phyloP scores from a whole-genome alignment of 2,888 invertebrate genomes.

The Adineta ricciae region DNA sequence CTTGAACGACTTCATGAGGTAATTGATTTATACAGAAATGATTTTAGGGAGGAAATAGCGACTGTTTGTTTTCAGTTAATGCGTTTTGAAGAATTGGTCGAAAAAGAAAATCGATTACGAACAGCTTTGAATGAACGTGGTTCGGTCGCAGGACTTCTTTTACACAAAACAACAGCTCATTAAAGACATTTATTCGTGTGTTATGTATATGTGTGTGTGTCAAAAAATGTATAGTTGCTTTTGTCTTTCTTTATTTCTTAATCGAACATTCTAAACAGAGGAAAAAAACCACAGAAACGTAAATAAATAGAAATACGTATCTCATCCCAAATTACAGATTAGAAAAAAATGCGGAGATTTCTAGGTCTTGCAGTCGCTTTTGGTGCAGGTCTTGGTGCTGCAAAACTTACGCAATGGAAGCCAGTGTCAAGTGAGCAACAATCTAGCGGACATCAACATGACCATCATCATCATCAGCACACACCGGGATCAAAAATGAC shows the following conservation, averaged over 20 bases:
- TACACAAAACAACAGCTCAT: slow-evolving; percentile 69
- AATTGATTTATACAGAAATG: slow-evolving; percentile 5
- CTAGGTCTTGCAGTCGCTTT: neutral
- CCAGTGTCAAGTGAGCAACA: neutral
- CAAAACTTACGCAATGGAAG: neutral
- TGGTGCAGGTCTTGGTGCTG: neutral
- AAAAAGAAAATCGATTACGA: slow-evolving; percentile 78
- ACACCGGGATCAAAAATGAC: neutral
- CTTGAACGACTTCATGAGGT: slow-evolving; percentile 64
- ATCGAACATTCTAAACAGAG: neutral
- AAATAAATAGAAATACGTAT: neutral
- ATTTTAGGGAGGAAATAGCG: neutral
- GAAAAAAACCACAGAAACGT: neutral
- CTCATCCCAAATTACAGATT: neutral
- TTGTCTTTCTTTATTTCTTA: neutral
- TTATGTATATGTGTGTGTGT: neutral
- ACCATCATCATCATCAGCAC: neutral
- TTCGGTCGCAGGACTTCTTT: slow-evolving; percentile 79
- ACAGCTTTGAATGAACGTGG: slow-evolving; percentile 65
- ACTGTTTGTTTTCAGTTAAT: slow-evolving; percentile 65
- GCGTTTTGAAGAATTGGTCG: slow-evolving; percentile 79
- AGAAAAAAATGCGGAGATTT: neutral
- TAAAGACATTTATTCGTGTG: neutral
- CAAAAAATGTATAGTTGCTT: neutral
- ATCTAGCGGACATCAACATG: neutral